A percentile compares a stretch with the other conserved stretches of the same genome.
phyloP scores from a whole-genome alignment of 2,888 invertebrate species.

The Pyrrhosoma nymphula region DNA sequence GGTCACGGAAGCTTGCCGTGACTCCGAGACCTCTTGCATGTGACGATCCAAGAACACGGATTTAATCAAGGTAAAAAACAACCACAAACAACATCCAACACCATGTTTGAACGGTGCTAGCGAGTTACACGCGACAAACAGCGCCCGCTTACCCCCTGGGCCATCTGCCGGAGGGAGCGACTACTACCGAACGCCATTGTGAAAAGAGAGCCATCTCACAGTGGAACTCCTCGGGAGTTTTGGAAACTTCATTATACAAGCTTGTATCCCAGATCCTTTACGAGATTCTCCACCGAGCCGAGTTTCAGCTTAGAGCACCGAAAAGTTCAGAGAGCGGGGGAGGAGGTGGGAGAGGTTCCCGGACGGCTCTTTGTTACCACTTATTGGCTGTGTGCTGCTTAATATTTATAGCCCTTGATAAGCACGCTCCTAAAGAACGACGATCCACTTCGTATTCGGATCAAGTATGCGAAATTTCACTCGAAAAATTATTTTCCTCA shows the following conservation, averaged over 20 bases:
- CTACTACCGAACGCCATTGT: not conserved
- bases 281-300: not conserved
- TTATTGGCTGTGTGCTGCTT: not conserved
- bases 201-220: not conserved
- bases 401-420: not conserved
- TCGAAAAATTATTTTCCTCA: not conserved
- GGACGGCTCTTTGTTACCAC: not conserved
- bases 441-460: not conserved
- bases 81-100: not conserved
- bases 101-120: not conserved
- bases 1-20: not conserved
- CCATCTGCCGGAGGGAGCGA: not conserved
- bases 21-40: not conserved
- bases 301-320: not conserved
- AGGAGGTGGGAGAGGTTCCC: too few relatives aligned
- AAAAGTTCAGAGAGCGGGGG: not conserved
- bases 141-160: not conserved
- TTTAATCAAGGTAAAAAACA: not conserved
- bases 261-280: slow-evolving; percentile 13
- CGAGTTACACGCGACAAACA: not conserved
- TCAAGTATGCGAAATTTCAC: not conserved
- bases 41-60: not conserved
- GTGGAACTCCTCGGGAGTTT: not conserved
- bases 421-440: not conserved
- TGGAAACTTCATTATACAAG: not conserved